Base-by-base conservation (phyloP, 1,140 invertebrate genomes). In the Acyrthosiphon pisum region DNA sequence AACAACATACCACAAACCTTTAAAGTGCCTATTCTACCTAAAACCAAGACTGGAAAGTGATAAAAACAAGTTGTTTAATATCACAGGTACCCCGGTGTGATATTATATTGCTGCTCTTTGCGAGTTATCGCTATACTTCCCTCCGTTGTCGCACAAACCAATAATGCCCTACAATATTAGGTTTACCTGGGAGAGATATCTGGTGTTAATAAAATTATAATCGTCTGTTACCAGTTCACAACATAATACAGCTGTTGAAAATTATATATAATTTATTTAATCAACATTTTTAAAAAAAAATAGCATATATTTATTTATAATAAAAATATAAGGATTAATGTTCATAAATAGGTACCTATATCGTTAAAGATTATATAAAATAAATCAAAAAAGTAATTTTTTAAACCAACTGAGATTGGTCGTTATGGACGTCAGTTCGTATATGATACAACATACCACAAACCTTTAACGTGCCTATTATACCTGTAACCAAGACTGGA, bases 11-110 rank as follows among this genome's bases (percentile, higher is more conserved):
- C 3, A 14, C 30, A 6, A 30, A n/a, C 30, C 1, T n/a, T 68
- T 8, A n/a, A 1, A 4, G 60, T 68, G 30, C 26, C 0, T 30
- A 30, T 11, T 30, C 11, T 1, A 30, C 26, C 30, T 60, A 60
- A n/a, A 76, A n/a, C 1, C 30, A 76, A 14, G 14, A 0, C 14
- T n/a, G n/a, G 14, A n/a, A 76, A n/a, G 60, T 76, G 60, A 14
- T 30, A 30, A 14, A 14, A 68, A 68, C 11, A 60, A 60, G 26
- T 60, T 30, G 41, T 41, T 41, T 41, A 4, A n/a, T n/a, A n/a
- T n/a, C n/a, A n/a, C n/a, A n/a, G n/a, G 97, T 60, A 18, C n/a
- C 60, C 60, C 14, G 56, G 11, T 60, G 30, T 14, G n/a, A n/a
- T n/a, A n/a, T n/a, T 0, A 76, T 14, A 68, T 76, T 14, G 22